Evolutionary conservation across 2,888 invertebrate species (phyloP).

Genomic region (Oxycera nigricornis): DNA sequence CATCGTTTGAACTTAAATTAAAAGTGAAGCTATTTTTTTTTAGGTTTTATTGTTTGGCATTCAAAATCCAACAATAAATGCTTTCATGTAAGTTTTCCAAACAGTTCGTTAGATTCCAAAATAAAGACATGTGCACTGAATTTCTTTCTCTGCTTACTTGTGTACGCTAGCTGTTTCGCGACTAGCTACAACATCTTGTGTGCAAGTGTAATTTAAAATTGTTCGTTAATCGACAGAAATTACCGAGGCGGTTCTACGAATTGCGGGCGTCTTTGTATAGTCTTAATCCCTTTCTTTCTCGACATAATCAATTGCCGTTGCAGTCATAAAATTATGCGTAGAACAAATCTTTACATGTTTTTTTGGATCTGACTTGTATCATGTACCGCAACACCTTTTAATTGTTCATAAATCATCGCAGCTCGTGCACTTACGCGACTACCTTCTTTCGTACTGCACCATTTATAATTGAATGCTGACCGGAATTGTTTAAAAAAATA

Average conservation of each 20-base stretch:
- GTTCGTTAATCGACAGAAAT: constrained; percentile 8
- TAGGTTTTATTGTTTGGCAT: too few species aligned
- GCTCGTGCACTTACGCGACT: neutral
- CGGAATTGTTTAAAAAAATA: neutral
- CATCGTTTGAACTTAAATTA: too few species aligned
- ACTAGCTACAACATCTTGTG: neutral
- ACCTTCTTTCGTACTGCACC: neutral
- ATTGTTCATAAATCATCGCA: constrained; percentile 26
- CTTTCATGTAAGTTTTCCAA: too few species aligned
- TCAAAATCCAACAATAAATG: too few species aligned
- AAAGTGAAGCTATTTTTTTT: too few species aligned
- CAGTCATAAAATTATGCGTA: neutral
- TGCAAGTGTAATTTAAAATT: constrained; percentile 29
- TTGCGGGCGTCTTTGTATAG: constrained; percentile 12
- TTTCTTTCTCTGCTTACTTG: neutral
- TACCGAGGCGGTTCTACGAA: neutral
- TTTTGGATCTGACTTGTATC: neutral
- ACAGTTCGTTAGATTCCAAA: too few species aligned
- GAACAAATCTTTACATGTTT: neutral
- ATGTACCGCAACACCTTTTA: constrained; percentile 13
- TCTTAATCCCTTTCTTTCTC: constrained; percentile 4
- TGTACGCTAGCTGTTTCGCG: neutral
- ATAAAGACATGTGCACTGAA: neutral
- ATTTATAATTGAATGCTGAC: neutral
- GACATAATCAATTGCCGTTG: neutral